These are phyloP conservation scores for Corbicula japonica DNA, from an alignment of 2,888 invertebrate species.

Conservation along the genomic window DNA sequence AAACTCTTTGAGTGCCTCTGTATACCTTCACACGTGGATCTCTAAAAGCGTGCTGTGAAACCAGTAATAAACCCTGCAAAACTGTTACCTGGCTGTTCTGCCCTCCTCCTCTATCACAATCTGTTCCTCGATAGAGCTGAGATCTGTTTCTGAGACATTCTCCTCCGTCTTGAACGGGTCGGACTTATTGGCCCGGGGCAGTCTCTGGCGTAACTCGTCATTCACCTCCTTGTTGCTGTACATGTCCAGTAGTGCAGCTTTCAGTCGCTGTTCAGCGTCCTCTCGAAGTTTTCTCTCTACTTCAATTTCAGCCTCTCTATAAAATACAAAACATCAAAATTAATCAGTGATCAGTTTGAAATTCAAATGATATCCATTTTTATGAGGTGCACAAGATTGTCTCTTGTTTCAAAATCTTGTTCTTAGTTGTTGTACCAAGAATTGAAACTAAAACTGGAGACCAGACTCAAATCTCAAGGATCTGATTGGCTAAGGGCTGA, in stretches of 20 bases:
- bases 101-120: slow-evolving; percentile 56
- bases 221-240: slow-evolving; percentile 82
- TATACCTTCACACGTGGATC: too few species aligned
- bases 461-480: too few species aligned
- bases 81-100: slow-evolving; percentile 26
- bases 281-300: slow-evolving; percentile 71
- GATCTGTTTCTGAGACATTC: slow-evolving; percentile 52
- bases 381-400: too few species aligned
- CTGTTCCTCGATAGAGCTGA: slow-evolving; percentile 65
- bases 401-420: too few species aligned
- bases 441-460: too few species aligned
- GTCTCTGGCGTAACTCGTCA: slow-evolving; percentile 79
- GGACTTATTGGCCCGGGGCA: slow-evolving; percentile 80
- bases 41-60: neutral
- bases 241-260: slow-evolving; percentile 78
- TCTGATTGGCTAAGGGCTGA: too few species aligned
- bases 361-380: too few species aligned
- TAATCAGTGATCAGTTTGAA: too few species aligned
- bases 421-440: too few species aligned
- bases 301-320: neutral
- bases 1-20: too few species aligned
- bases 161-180: slow-evolving; percentile 65
- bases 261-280: slow-evolving; percentile 74
- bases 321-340: neutral
- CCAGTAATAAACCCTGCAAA: neutral